Conservation (phyloP, 2,797 vertebrate genomes). For the Trachurus trachurus region DNA sequence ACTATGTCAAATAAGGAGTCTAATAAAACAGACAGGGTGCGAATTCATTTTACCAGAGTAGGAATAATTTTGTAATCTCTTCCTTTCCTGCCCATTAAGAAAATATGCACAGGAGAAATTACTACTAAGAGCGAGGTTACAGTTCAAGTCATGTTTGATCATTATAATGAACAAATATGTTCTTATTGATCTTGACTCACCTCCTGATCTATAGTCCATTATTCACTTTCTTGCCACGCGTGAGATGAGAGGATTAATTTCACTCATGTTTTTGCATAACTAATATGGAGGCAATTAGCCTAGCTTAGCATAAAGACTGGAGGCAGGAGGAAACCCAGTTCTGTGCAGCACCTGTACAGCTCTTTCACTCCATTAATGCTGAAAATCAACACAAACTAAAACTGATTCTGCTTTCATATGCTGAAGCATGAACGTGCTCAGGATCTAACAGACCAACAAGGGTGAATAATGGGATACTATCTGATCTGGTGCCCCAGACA, state of each 20-base stretch:
- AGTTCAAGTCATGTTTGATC: not conserved
- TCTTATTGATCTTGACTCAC: not conserved
- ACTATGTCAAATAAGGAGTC: not conserved
- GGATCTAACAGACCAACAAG: constrained; percentile 10
- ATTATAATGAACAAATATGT: not conserved
- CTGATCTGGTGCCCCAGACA: not conserved
- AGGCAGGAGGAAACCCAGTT: not conserved
- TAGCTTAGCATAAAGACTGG: not conserved
- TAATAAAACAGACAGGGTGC: not conserved
- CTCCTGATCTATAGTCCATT: not conserved
- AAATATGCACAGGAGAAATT: not conserved
- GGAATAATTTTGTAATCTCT: not conserved
- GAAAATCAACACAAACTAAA: constrained; percentile 13
- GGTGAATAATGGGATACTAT: constrained; percentile 12
- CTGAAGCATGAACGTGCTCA: not conserved
- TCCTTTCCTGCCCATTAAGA: not conserved
- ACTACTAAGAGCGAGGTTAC: not conserved
- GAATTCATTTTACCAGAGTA: not conserved
- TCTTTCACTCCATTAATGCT: not conserved
- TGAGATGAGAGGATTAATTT: not conserved
- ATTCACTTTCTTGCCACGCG: not conserved
- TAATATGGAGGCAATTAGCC: not conserved
- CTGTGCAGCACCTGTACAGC: not conserved
- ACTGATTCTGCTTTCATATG: not conserved
- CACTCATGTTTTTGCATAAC: not conserved